Conservation (phyloP, 2,113 vertebrate species). For the Puntigrus tetrazona region DNA sequence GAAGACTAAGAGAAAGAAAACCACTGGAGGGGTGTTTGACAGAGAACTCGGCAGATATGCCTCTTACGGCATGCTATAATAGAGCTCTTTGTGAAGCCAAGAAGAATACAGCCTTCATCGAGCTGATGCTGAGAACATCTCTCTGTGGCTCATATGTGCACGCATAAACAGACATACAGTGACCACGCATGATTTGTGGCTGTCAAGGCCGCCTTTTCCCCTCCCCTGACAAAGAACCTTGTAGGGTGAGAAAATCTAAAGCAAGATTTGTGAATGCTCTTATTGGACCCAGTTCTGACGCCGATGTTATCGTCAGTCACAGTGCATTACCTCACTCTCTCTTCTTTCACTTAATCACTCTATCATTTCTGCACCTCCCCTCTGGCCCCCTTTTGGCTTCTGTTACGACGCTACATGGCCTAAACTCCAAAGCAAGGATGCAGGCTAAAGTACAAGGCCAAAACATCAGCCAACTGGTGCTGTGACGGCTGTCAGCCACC, state of each 20-base stretch:
- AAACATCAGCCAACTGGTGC: conserved; percentile 64
- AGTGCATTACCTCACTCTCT: conserved; percentile 34
- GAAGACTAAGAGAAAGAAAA: conserved; percentile 46
- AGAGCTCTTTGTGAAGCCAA: conserved; percentile 62
- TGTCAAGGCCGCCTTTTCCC: conserved; percentile 34
- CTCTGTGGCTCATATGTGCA: conserved; percentile 43
- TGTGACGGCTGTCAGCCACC: conserved; percentile 50
- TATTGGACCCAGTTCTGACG: conserved; percentile 26
- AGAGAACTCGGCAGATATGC: conserved; percentile 49
- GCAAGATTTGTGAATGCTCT: conserved; percentile 20
- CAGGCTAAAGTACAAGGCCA: conserved; percentile 70
- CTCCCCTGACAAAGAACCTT: conserved; percentile 25
- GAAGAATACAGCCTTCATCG: conserved; percentile 67
- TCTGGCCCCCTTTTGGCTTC: conserved; percentile 38
- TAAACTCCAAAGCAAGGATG: conserved; percentile 60
- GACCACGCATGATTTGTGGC: conserved; percentile 55
- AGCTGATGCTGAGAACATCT: conserved; percentile 57
- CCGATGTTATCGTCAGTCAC: conserved; percentile 35
- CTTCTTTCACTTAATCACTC: conserved; percentile 51
- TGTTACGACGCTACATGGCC: conserved; percentile 45
- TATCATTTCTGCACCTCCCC: conserved; percentile 4
- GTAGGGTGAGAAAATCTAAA: neutral
- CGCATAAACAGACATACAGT: conserved; percentile 44
- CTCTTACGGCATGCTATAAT: conserved; percentile 61
- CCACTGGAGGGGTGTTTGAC: conserved; percentile 48